A percentile compares a stretch with the other conserved stretches of the same genome.
Evolutionary conservation across 2,888 invertebrate genomes (phyloP).

Genomic region (Calameuta pallipes): DNA sequence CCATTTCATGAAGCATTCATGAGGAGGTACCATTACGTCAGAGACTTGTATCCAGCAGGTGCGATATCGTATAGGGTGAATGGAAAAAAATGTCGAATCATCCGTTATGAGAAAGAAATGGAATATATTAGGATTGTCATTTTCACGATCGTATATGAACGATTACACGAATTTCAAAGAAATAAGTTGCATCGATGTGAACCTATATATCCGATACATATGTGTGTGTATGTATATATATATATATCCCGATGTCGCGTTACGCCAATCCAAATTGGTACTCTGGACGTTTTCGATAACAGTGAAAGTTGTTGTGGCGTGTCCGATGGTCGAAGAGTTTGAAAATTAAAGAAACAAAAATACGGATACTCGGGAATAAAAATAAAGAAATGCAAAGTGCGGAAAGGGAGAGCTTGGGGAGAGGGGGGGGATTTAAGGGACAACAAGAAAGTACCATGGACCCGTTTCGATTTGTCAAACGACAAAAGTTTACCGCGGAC

Average conservation of each 20-base stretch:
- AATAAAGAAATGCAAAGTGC: too few relatives aligned
- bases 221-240: too few relatives aligned
- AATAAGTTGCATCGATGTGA: background rate
- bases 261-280: too few relatives aligned
- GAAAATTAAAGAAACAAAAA: background rate
- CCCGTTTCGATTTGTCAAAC: background rate
- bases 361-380: background rate
- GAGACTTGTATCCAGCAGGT: background rate
- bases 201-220: background rate
- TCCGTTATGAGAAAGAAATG: background rate
- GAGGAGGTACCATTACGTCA: background rate
- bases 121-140: background rate
- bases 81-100: background rate
- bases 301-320: background rate
- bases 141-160: background rate
- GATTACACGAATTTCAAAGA: background rate
- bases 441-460: background rate
- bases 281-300: too few relatives aligned
- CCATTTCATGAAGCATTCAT: background rate
- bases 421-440: background rate
- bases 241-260: too few relatives aligned
- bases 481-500: slow-evolving; percentile 1
- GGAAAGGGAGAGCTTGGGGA: background rate
- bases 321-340: background rate
- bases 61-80: background rate